Evolutionary conservation across 2,113 vertebrate genomes (phyloP).

Genomic region (Thalassarche chlororhynchos): DNA sequence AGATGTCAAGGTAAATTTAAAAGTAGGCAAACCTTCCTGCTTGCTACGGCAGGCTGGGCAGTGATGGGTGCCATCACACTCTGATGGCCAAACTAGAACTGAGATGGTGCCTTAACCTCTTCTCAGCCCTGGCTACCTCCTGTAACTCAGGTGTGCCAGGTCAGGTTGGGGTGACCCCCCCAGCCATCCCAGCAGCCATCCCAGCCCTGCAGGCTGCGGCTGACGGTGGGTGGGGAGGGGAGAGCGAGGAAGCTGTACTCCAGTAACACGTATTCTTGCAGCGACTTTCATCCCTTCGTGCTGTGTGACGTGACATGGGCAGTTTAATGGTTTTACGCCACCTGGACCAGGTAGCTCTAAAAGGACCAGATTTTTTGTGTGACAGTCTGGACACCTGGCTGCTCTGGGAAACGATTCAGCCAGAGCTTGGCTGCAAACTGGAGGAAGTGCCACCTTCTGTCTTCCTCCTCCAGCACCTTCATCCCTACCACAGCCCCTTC

Average conservation of each 20-base stretch:
- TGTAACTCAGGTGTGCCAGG: background rate
- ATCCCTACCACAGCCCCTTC: background rate
- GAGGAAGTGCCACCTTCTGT: background rate
- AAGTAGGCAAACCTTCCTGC: background rate
- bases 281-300: rapidly evolving
- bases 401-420: background rate
- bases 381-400: background rate
- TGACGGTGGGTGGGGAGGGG: rapidly evolving
- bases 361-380: background rate
- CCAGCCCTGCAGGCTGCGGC: background rate
- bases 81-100: background rate
- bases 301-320: rapidly evolving
- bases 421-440: background rate
- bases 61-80: background rate
- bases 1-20: background rate
- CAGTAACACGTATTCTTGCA: rapidly evolving
- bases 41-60: background rate
- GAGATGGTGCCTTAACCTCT: background rate
- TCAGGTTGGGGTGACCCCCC: rapidly evolving
- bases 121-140: background rate
- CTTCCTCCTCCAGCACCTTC: background rate
- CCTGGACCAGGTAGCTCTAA: background rate
- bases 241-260: background rate
- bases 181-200: background rate
- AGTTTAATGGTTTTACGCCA: background rate